These are phyloP conservation scores for Phoenicopterus ruber DNA, from an alignment of 2,113 vertebrate species.

Conservation along the genomic window DNA sequence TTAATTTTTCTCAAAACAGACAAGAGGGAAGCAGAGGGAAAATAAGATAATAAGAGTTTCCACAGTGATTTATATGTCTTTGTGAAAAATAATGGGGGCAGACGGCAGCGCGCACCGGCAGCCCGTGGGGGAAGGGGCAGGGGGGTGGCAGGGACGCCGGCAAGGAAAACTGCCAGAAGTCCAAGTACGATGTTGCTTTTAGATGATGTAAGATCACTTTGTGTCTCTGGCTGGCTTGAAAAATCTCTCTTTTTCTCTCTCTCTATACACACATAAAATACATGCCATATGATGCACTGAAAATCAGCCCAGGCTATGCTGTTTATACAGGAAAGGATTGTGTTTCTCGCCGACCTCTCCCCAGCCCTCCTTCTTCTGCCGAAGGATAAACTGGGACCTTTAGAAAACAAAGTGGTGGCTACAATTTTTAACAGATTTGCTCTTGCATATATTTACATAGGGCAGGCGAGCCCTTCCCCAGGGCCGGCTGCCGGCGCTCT, in stretches of 20 bases:
- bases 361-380: constrained; percentile 3
- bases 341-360: constrained; percentile 26
- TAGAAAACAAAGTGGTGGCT: neutral
- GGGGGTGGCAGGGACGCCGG: neutral
- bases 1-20: constrained; percentile 76
- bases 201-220: constrained; percentile 66
- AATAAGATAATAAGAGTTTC: constrained; percentile 79
- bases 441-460: constrained; percentile 16
- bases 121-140: neutral
- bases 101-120: neutral
- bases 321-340: constrained; percentile 52
- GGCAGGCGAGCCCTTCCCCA: neutral
- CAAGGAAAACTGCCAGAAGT: constrained; percentile 55
- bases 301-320: neutral
- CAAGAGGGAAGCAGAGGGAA: constrained; percentile 70
- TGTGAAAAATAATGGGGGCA: constrained; percentile 67
- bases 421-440: constrained; percentile 8
- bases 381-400: constrained; percentile 60
- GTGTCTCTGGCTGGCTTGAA: constrained; percentile 60
- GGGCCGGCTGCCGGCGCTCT: neutral
- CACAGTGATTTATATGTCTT: constrained; percentile 76
- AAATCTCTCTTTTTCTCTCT: constrained; percentile 9
- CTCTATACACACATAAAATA: constrained; percentile 32
- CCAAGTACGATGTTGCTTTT: constrained; percentile 63
- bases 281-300: constrained; percentile 2